Conservation (phyloP, 2,113 vertebrate species). For the Columba livia region DNA sequence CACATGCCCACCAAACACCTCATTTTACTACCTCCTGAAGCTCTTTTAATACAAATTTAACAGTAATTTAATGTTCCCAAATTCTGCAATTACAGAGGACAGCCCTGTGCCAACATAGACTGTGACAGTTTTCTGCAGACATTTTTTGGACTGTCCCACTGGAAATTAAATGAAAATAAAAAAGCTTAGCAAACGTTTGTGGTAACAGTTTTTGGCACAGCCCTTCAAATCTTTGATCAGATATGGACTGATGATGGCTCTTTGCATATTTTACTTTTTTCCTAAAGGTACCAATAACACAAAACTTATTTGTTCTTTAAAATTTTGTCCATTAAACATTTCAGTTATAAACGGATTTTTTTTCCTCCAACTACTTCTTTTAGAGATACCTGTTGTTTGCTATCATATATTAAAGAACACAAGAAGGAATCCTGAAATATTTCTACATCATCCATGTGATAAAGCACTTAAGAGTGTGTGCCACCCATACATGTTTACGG, state of each 20-base stretch:
- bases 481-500: not conserved
- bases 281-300: not conserved
- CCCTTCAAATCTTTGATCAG: not conserved
- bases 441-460: not conserved
- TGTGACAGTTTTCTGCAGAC: not conserved
- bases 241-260: not conserved
- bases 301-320: not conserved
- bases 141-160: accelerated
- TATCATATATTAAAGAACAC: not conserved
- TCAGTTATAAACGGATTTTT: not conserved
- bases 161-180: not conserved
- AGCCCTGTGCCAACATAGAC: not conserved
- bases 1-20: not conserved
- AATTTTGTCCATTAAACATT: not conserved
- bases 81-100: not conserved
- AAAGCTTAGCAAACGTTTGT: not conserved
- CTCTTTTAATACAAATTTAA: not conserved
- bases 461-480: not conserved
- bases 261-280: not conserved
- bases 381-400: not conserved
- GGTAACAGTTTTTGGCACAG: not conserved
- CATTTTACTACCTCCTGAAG: not conserved
- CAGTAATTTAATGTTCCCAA: not conserved
- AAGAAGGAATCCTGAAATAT: not conserved
- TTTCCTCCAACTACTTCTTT: not conserved